Conservation (phyloP, 2,888 invertebrate genomes). For the Dynastes tityus region DNA sequence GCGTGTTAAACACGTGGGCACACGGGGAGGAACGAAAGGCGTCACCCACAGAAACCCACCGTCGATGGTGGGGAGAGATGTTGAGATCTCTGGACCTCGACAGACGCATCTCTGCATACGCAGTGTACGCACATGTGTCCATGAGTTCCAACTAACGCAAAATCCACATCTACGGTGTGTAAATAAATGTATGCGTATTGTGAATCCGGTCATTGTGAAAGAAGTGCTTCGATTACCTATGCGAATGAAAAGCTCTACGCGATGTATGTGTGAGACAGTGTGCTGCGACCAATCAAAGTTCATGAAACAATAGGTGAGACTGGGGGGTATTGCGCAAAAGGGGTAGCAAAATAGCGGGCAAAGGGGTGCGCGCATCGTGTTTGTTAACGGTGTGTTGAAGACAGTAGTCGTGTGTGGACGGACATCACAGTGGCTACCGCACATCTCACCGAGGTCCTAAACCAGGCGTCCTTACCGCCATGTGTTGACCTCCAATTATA, state of each 20-base stretch:
- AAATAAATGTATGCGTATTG: conserved; percentile 46
- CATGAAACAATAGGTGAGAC: conserved; percentile 66
- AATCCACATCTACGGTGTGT: conserved; percentile 49
- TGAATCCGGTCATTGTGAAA: conserved; percentile 36
- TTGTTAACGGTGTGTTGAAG: conserved; percentile 54
- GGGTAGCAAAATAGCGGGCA: conserved; percentile 49
- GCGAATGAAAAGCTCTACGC: conserved; percentile 26
- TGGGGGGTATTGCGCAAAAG: conserved; percentile 56
- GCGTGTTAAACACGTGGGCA: conserved; percentile 69
- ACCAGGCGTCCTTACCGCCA: conserved; percentile 68
- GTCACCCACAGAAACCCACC: conserved; percentile 53
- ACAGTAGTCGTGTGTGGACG: conserved; percentile 61
- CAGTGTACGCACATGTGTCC: conserved; percentile 67
- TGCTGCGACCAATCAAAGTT: conserved; percentile 59
- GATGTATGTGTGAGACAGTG: conserved; percentile 57
- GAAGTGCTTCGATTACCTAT: conserved; percentile 54
- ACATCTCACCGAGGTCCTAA: conserved; percentile 69
- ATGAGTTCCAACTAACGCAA: conserved; percentile 55
- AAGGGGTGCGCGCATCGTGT: conserved; percentile 61
- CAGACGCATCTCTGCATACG: conserved; percentile 70
- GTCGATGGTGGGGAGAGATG: conserved; percentile 63
- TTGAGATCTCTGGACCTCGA: conserved; percentile 61
- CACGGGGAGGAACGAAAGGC: conserved; percentile 65
- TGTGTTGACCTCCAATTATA: conserved; percentile 68
- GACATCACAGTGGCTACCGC: conserved; percentile 69